These are phyloP conservation scores for Liolophura sinensis DNA, from an alignment of 1,140 invertebrate species.

Conservation along the genomic window DNA sequence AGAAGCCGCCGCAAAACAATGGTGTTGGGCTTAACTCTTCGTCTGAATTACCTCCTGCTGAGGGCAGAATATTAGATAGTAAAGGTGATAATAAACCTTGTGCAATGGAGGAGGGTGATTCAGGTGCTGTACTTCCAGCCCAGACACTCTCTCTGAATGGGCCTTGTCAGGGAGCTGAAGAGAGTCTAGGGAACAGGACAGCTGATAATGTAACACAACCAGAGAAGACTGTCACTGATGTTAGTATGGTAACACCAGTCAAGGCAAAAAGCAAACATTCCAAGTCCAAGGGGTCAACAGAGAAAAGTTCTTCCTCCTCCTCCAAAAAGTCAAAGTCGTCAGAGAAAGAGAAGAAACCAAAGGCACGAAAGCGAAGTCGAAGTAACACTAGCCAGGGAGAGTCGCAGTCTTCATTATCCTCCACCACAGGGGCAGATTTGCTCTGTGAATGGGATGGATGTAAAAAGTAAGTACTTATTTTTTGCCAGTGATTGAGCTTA, in stretches of 20 bases:
- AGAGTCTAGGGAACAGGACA: too few species aligned
- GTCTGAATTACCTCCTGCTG: neutral
- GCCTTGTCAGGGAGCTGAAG: too few species aligned
- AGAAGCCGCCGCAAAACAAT: too few species aligned
- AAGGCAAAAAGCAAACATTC: too few species aligned
- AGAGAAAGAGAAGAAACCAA: conserved; percentile 15
- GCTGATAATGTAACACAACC: too few species aligned
- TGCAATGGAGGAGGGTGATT: neutral
- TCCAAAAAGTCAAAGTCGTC: conserved; percentile 14
- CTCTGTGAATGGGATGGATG: conserved; percentile 57
- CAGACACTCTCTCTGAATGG: too few species aligned
- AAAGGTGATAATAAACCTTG: conserved; percentile 3
- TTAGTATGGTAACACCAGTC: too few species aligned
- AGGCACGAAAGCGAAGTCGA: conserved; percentile 36
- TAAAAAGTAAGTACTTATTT: conserved; percentile 41
- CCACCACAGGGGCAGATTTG: conserved; percentile 33
- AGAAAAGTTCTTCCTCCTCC: too few species aligned
- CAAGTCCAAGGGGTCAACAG: too few species aligned
- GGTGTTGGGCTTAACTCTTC: neutral
- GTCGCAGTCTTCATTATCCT: conserved; percentile 27
- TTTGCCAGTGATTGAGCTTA: neutral
- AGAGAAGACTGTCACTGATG: too few species aligned
- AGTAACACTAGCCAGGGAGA: conserved; percentile 28
- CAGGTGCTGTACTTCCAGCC: too few species aligned
- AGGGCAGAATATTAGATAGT: neutral